Percentiles rank a stretch among this genome's conserved stretches.
phyloP scores from a whole-genome alignment of 2,113 vertebrate genomes.

The Gnathonemus longibarbis region DNA sequence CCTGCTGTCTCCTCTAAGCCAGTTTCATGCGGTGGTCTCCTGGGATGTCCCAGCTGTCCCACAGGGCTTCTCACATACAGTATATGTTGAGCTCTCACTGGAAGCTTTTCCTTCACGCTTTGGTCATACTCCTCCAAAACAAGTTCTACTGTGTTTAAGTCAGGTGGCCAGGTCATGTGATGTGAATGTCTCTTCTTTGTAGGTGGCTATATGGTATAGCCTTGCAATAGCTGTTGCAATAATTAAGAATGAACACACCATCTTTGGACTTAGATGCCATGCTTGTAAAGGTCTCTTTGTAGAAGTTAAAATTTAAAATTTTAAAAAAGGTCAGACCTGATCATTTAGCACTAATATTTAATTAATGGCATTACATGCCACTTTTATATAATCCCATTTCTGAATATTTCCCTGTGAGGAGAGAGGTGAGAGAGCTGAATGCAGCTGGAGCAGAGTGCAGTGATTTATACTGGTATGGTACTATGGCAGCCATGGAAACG shows the following conservation, averaged over 20 bases:
- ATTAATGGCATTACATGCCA: not conserved
- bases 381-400: not conserved
- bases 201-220: not conserved
- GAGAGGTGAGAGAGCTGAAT: not conserved
- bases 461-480: not conserved
- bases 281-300: not conserved
- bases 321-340: not conserved
- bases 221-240: not conserved
- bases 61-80: not conserved
- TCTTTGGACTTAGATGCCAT: not conserved
- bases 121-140: not conserved
- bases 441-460: not conserved
- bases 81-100: not conserved
- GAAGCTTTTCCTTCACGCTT: not conserved
- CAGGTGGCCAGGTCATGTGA: not conserved
- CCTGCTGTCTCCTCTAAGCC: not conserved
- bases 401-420: not conserved
- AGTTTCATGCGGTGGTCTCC: not conserved
- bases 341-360: not conserved
- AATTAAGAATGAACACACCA: not conserved
- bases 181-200: not conserved
- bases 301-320: not conserved
- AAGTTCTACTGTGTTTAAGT: not conserved
- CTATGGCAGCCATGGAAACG: not conserved
- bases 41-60: not conserved